Evolutionary conservation across 2,888 invertebrate species (phyloP), one percentile per base, ranked within the genome.

Genomic region (Malacosoma neustria): DNA sequence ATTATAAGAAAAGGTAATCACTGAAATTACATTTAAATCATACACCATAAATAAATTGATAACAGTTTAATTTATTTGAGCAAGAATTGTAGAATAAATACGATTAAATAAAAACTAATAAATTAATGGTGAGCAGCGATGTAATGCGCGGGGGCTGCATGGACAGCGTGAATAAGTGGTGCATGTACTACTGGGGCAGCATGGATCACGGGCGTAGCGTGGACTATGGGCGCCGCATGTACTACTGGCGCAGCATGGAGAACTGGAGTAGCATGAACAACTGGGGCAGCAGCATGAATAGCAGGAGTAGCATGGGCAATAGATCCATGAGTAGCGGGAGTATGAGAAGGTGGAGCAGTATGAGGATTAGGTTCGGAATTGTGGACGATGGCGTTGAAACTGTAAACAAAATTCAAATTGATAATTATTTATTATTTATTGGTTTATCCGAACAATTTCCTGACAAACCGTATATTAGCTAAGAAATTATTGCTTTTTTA

Each of bases 361-460:
- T 74, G 72, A 4, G 61, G 59, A 29, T 69, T 59, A 3, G 81
- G 74, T 40, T 70, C 72, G 0, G 82, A 80, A 60, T 77, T 79
- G 58, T 77, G 76, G 15, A 85, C 84, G 32, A 82, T 50, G 13
- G 84, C 84, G 61, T 82, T 81, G 62, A 85, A 85, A 13, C 85
- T 85, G 61, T 3, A 62, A 54, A 40, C n/a, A n/a, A n/a, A n/a
- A n/a, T n/a, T n/a, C n/a, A n/a, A n/a, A n/a, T n/a, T n/a, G n/a
- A n/a, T n/a, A n/a, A n/a, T n/a, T n/a, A n/a, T n/a, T n/a, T n/a
- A n/a, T n/a, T n/a, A n/a, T n/a, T n/a, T n/a, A n/a, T n/a, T n/a
- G n/a, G n/a, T n/a, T n/a, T n/a, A n/a, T n/a, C n/a, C n/a, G n/a
- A n/a, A n/a, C n/a, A n/a, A n/a, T n/a, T n/a, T n/a, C n/a, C n/a